Percentiles rank a stretch among this genome's conserved stretches.
phyloP scores from a whole-genome alignment of 2,888 invertebrate genomes.

The Polydrusus pterygomalis region DNA sequence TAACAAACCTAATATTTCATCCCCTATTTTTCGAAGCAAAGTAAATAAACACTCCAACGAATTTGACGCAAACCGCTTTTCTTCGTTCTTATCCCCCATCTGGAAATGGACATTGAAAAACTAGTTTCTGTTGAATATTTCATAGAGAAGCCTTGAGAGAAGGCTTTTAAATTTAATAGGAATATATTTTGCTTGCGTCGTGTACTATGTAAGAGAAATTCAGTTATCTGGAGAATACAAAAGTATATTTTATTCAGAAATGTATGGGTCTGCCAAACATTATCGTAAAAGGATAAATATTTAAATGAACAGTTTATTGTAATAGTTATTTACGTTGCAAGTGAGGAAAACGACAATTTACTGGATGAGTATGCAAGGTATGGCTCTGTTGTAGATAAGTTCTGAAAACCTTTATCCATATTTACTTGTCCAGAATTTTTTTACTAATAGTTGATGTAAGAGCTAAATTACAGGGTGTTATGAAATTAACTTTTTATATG shows the following conservation, averaged over 20 bases:
- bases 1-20: not conserved
- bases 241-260: conserved; percentile 22
- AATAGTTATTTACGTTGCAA: not conserved
- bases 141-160: conserved; percentile 42
- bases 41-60: conserved; percentile 36
- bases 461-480: too few species aligned
- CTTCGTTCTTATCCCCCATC: conserved; percentile 25
- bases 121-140: conserved; percentile 51
- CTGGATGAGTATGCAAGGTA: too few species aligned
- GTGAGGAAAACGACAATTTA: too few species aligned
- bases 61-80: conserved; percentile 28
- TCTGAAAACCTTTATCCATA: too few species aligned
- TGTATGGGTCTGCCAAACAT: not conserved
- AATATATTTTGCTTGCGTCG: conserved; percentile 43
- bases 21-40: conserved; percentile 24
- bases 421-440: too few species aligned
- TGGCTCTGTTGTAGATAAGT: too few species aligned
- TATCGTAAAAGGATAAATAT: too few species aligned
- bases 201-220: conserved; percentile 25
- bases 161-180: conserved; percentile 52
- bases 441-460: too few species aligned
- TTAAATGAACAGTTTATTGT: too few species aligned
- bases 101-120: conserved; percentile 49
- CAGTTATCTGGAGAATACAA: conserved; percentile 36
- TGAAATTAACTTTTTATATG: too few species aligned